phyloP scores from a whole-genome alignment of 2,797 vertebrate species.

The Crossoptilon crossoptilon region DNA sequence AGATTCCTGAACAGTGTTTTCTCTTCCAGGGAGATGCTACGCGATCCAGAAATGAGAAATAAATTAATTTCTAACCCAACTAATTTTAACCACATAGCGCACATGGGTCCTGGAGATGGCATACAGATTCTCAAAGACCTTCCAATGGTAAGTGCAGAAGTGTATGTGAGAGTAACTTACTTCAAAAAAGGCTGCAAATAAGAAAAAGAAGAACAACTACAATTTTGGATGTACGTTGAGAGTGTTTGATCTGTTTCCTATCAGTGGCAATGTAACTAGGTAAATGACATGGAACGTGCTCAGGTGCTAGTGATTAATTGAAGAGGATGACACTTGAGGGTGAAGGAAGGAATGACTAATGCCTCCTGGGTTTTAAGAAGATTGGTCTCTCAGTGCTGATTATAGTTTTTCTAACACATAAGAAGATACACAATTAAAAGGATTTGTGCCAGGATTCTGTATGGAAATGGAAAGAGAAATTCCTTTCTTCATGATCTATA shows the following conservation, averaged over 20 bases:
- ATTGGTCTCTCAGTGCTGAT: neutral
- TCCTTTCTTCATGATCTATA: fast-evolving
- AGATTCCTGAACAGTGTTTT: constrained; percentile 69
- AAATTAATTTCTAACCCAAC: constrained; percentile 99
- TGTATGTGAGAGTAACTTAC: neutral
- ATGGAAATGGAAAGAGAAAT: neutral
- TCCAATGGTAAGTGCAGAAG: constrained; percentile 89
- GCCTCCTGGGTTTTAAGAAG: neutral
- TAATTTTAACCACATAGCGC: constrained; percentile 99
- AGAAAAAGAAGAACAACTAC: neutral
- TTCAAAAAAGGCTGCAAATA: neutral
- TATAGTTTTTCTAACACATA: neutral
- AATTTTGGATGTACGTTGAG: neutral
- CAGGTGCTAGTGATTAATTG: neutral
- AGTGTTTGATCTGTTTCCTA: neutral
- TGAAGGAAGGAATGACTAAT: neutral
- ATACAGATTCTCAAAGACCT: constrained; percentile 98
- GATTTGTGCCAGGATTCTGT: neutral
- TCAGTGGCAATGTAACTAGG: neutral
- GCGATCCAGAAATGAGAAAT: constrained; percentile 98
- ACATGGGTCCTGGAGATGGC: constrained; percentile 98
- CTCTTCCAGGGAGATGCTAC: constrained; percentile 94
- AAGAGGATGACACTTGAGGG: neutral
- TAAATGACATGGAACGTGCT: neutral
- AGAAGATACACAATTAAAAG: neutral